phyloP scores from a whole-genome alignment of 2,113 vertebrate genomes.

The Lepus timidus region DNA sequence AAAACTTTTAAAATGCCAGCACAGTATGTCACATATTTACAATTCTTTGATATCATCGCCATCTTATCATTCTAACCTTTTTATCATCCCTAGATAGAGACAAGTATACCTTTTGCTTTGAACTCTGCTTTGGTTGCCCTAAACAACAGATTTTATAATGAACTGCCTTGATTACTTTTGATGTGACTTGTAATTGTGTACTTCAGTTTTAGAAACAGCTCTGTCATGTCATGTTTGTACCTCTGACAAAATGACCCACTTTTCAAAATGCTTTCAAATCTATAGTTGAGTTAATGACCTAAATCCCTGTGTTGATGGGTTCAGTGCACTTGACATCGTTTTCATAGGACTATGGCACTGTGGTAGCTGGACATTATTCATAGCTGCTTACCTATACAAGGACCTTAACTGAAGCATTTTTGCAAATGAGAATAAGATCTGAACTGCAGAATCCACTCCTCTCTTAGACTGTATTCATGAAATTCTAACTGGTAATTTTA shows the following conservation, averaged over 20 bases:
- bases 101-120: constrained; percentile 75
- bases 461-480: neutral
- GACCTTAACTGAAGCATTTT: constrained; percentile 61
- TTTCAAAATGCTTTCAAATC: constrained; percentile 64
- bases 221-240: constrained; percentile 53
- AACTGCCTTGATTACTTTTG: constrained; percentile 70
- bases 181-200: constrained; percentile 62
- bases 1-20: constrained; percentile 76
- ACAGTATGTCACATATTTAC: constrained; percentile 71
- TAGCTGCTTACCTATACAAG: constrained; percentile 10
- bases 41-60: constrained; percentile 70
- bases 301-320: constrained; percentile 55
- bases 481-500: constrained; percentile 68
- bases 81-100: constrained; percentile 64
- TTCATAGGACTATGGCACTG: constrained; percentile 45
- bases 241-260: constrained; percentile 67
- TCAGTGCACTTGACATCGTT: constrained; percentile 69
- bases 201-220: constrained; percentile 27
- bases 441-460: neutral
- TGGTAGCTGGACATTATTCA: constrained; percentile 64
- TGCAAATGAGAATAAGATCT: constrained; percentile 66
- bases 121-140: constrained; percentile 54
- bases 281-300: constrained; percentile 63
- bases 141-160: constrained; percentile 44
- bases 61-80: constrained; percentile 74